Evolutionary conservation across 2,113 vertebrate species (phyloP).

Genomic region (Rallus limicola): DNA sequence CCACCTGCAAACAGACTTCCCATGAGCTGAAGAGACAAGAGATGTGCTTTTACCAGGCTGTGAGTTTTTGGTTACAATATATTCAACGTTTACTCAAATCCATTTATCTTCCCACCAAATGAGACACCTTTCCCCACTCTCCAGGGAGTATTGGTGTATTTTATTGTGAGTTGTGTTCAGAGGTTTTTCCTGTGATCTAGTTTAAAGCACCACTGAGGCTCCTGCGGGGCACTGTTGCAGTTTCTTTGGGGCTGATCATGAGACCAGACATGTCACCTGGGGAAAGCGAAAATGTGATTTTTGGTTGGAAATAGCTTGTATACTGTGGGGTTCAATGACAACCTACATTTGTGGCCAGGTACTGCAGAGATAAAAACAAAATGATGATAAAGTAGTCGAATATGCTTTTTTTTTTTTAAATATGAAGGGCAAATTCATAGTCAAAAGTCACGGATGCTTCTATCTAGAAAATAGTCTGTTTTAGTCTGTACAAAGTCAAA

Average conservation of each 20-base stretch:
- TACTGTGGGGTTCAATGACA: background rate
- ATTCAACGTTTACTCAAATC: background rate
- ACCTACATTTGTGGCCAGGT: background rate
- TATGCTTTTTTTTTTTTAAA: background rate
- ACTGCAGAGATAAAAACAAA: background rate
- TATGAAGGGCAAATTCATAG: background rate
- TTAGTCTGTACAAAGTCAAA: background rate
- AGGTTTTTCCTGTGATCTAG: background rate
- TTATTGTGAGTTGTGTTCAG: background rate
- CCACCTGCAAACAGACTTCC: background rate
- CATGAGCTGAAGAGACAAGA: background rate
- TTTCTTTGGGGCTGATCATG: background rate
- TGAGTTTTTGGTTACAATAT: background rate
- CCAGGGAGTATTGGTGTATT: background rate
- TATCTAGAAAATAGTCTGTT: background rate
- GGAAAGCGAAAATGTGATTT: background rate
- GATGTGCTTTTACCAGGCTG: slow-evolving; percentile 24
- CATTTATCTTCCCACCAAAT: background rate
- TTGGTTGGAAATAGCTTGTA: background rate
- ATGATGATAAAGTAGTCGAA: background rate
- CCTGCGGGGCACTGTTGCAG: background rate
- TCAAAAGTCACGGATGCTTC: background rate
- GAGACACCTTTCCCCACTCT: background rate
- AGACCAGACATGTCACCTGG: background rate
- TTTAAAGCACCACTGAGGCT: background rate